Evolutionary conservation across 2,888 invertebrate genomes (phyloP).

Genomic region (Scaptodrosophila latifasciaeformis): DNA sequence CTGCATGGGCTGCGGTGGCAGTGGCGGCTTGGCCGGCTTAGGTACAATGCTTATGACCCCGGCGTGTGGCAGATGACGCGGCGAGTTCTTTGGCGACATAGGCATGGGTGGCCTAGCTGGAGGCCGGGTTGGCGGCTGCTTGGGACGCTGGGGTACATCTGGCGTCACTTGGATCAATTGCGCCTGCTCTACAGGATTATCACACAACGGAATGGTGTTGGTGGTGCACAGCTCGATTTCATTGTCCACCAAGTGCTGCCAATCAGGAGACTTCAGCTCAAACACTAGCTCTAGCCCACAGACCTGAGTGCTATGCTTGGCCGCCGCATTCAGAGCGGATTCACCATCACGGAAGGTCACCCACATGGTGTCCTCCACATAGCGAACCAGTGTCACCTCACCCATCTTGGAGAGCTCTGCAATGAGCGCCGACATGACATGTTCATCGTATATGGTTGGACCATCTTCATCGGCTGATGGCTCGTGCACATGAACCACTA

Average conservation of each 20-base stretch:
- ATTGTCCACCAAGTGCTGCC: constrained; percentile 87
- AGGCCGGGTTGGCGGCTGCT: constrained; percentile 77
- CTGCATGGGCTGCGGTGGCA: constrained; percentile 64
- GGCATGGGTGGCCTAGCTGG: constrained; percentile 78
- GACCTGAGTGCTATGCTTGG: constrained; percentile 78
- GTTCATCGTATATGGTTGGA: constrained; percentile 84
- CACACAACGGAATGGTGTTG: constrained; percentile 87
- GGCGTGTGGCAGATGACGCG: constrained; percentile 75
- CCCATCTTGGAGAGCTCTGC: constrained; percentile 90
- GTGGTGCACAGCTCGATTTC: constrained; percentile 90
- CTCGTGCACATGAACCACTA: constrained; percentile 82
- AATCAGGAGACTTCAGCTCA: constrained; percentile 87
- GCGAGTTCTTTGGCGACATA: constrained; percentile 76
- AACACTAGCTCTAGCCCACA: constrained; percentile 82
- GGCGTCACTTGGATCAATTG: constrained; percentile 75
- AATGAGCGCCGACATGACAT: constrained; percentile 85
- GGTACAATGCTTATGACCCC: constrained; percentile 77
- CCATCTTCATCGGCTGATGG: constrained; percentile 76
- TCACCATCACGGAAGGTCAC: constrained; percentile 94
- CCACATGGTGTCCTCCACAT: constrained; percentile 92
- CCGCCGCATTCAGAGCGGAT: constrained; percentile 85
- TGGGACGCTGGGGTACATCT: constrained; percentile 75
- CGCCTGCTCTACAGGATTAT: constrained; percentile 68
- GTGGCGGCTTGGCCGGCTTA: constrained; percentile 59
- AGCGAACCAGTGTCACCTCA: constrained; percentile 92